These are phyloP conservation scores for Xestia c-nigrum DNA, from an alignment of 2,888 invertebrate genomes.

Conservation along the genomic window DNA sequence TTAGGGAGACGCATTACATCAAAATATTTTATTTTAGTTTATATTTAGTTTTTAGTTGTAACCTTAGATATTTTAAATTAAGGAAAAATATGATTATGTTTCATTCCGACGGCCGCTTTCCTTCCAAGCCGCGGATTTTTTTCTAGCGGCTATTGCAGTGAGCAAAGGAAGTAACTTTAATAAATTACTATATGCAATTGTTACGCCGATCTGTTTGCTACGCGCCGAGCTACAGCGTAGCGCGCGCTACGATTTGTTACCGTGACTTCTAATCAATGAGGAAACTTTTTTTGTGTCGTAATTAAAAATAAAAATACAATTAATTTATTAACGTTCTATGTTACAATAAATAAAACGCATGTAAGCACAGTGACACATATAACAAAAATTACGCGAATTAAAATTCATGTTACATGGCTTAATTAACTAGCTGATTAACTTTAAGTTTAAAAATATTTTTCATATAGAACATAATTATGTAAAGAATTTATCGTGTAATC, in stretches of 20 bases:
- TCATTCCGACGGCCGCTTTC: neutral
- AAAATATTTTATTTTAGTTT: neutral
- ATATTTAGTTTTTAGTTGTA: neutral
- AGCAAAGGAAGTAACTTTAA: neutral
- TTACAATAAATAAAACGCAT: neutral
- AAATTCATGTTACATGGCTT: neutral
- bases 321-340: neutral
- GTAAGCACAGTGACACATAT: neutral
- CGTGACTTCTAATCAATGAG: neutral
- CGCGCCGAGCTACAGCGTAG: conserved; percentile 19
- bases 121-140: neutral
- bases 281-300: neutral
- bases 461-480: neutral
- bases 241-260: neutral
- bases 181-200: neutral
- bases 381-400: neutral
- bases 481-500: neutral
- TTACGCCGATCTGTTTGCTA: neutral
- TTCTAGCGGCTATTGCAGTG: no score
- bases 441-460: neutral
- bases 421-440: neutral
- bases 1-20: neutral
- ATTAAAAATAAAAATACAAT: neutral
- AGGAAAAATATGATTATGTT: neutral
- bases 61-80: neutral